phyloP scores from a whole-genome alignment of 2,113 vertebrate genomes.

The Chionodraco myersi region DNA sequence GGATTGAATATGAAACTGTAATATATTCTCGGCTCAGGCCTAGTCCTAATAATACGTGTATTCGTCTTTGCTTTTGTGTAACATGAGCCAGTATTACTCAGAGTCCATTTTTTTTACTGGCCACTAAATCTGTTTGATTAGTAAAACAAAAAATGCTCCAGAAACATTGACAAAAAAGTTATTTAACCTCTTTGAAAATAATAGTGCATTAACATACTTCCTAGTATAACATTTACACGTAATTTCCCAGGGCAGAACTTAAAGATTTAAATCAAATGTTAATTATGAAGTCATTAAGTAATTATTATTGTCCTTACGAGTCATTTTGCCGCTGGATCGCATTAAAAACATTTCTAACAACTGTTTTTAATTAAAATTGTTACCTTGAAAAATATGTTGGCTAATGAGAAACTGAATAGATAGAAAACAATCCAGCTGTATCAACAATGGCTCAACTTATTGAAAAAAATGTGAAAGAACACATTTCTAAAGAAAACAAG shows the following conservation, averaged over 20 bases:
- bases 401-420: not conserved
- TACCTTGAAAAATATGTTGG: not conserved
- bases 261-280: conserved; percentile 18
- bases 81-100: not conserved
- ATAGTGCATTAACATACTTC: not conserved
- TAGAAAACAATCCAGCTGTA: not conserved
- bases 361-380: not conserved
- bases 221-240: not conserved
- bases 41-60: not conserved
- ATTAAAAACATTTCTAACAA: not conserved
- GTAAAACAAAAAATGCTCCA: not conserved
- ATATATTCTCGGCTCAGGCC: conserved; percentile 37
- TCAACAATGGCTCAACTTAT: not conserved
- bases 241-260: not conserved
- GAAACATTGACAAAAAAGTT: not conserved
- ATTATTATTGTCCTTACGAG: too few species aligned
- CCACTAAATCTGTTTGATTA: not conserved
- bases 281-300: not conserved
- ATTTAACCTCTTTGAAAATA: not conserved
- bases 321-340: not conserved
- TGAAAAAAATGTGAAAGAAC: not conserved
- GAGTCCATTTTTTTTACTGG: not conserved
- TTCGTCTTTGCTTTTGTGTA: not conserved
- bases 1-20: not conserved
- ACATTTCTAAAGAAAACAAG: not conserved